Conservation (phyloP, 2,888 invertebrate species). For the Gymnosoma rotundatum region DNA sequence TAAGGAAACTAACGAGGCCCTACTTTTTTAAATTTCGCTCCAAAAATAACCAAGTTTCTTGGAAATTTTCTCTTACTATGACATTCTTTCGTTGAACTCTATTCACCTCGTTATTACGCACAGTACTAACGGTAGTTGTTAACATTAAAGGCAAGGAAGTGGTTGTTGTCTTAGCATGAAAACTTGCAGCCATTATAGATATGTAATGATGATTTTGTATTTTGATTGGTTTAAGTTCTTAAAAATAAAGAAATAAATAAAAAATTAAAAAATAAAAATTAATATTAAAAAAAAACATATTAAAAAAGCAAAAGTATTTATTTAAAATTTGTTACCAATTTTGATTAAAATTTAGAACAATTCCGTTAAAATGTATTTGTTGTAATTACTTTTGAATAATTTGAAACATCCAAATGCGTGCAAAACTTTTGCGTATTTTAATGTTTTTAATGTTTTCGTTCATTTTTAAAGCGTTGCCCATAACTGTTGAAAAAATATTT, state of each 20-base stretch:
- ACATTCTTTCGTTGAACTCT: too few relatives aligned
- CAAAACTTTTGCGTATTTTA: slow-evolving; percentile 37
- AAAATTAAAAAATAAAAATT: too few relatives aligned
- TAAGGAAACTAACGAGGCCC: too few relatives aligned
- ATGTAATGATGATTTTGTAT: not conserved
- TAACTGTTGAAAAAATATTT: slow-evolving; percentile 1
- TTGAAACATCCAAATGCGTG: slow-evolving; percentile 47
- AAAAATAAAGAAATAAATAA: too few relatives aligned
- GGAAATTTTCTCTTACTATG: slow-evolving; percentile 15
- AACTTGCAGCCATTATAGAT: slow-evolving; percentile 9
- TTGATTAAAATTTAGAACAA: too few relatives aligned
- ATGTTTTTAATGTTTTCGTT: not conserved
- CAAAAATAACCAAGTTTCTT: slow-evolving; percentile 71
- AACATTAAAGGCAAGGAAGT: too few relatives aligned
- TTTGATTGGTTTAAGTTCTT: too few relatives aligned
- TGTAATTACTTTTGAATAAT: slow-evolving; percentile 38
- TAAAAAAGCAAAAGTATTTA: too few relatives aligned
- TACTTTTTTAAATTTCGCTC: slow-evolving; percentile 3
- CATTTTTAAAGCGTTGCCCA: slow-evolving; percentile 1
- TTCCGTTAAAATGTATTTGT: not conserved
- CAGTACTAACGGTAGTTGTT: too few relatives aligned
- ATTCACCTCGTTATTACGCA: too few relatives aligned
- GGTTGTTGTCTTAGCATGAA: slow-evolving; percentile 16
- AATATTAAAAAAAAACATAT: too few relatives aligned
- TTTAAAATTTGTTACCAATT: too few relatives aligned